Evolutionary conservation across 2,888 invertebrate genomes (phyloP), one percentile per base, ranked within the genome.

Genomic region (Lycaena phlaeas): DNA sequence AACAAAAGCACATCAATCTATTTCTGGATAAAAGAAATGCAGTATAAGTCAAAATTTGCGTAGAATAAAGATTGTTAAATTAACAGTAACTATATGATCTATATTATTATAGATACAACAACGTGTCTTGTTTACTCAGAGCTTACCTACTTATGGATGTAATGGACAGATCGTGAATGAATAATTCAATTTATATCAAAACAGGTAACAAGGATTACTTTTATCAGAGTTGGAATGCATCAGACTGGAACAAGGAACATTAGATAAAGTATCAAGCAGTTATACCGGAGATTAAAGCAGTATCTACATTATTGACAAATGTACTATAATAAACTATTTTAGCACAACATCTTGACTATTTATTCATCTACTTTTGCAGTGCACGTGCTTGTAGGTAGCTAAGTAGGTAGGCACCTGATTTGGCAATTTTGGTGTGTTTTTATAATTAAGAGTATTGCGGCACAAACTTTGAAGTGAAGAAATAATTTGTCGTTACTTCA

Each of bases 1-100:
- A 78, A 79, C 76, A 79, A 76, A 81, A 79, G 71, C 77, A 78
- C 66, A 72, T 71, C 64, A 64, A 67, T 63, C 60, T 67, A 68
- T 60, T 56, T 60, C 56, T 51, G 61, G 56, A 62, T 56, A 68
- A 62, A 70, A 69, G 63, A 79, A 81, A 79, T 78, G 79, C 76
- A 73, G 57, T 64, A 61, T 53, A 52, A 56, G 49, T 54, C 49
- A 50, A 51, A 50, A 46, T 44, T 48, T 48, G 40, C 45, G 28
- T 41, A 45, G 45, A 44, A 51, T 38, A 42, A 42, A 44, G 42
- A 43, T 46, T 44, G 44, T 42, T 44, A 42, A 42, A 6, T 22
- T 22, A 22, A 22, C 5, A 45, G 43, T 36, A 48, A 42, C 43
- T 46, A 37, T 43, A 44, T 38, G 30, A 46, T 48, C 39, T 48